A percentile compares a stretch with the other conserved stretches of the same genome.
Conservation (phyloP, 2,888 invertebrate species). For the Noctua pronuba region DNA sequence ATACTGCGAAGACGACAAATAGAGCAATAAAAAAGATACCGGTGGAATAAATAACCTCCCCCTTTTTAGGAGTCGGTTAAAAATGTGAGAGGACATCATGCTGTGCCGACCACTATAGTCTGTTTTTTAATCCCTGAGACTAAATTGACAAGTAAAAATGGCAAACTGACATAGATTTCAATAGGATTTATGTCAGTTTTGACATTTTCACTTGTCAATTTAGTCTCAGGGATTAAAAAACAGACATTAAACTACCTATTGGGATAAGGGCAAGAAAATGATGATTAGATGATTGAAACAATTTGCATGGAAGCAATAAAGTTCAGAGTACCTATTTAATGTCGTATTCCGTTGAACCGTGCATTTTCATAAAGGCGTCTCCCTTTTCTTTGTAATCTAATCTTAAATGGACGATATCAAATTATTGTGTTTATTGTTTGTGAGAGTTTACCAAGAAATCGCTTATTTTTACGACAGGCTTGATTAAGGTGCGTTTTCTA, state of each 20-base stretch:
- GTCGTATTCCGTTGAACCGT: not conserved
- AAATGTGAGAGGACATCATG: not conserved
- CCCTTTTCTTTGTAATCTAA: constrained; percentile 45
- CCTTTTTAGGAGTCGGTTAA: not conserved
- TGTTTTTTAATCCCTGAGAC: no score
- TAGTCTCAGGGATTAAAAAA: no score
- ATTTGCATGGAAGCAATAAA: not conserved
- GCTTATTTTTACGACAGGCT: constrained; percentile 8
- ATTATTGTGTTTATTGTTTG: constrained; percentile 47
- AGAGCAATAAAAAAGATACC: not conserved
- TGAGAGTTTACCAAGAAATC: constrained; percentile 29
- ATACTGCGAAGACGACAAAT: not conserved
- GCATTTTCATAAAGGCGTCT: constrained; percentile 7
- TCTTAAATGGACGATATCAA: constrained; percentile 39
- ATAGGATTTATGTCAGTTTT: no score
- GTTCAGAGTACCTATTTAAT: not conserved
- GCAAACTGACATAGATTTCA: no score
- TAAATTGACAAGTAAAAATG: no score
- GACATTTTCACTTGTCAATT: no score
- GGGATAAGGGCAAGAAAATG: not conserved
- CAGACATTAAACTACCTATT: no score
- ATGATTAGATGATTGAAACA: not conserved
- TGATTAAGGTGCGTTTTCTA: constrained; percentile 8
- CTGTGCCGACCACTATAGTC: not conserved
- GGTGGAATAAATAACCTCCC: not conserved